Percentiles rank a stretch among this genome's conserved stretches.
Conservation (phyloP, 2,888 invertebrate species). For the Eustalomyia histrio region DNA sequence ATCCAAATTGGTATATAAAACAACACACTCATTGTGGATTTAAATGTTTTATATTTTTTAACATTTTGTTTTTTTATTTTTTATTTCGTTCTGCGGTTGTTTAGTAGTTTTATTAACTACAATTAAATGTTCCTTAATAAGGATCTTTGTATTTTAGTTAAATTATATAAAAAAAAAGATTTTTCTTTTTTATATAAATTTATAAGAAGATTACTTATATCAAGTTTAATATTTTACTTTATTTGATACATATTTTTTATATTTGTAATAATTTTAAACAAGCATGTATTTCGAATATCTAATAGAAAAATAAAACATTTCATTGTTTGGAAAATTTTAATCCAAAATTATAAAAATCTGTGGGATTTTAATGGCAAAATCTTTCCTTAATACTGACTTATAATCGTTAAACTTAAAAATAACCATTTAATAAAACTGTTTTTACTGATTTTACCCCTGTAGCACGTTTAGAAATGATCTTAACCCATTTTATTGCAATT, state of each 20-base stretch:
- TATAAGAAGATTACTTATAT: background rate
- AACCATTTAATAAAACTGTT: too few relatives aligned
- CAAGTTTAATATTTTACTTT: background rate
- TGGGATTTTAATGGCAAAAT: too few relatives aligned
- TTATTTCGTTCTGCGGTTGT: background rate
- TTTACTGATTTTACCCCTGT: too few relatives aligned
- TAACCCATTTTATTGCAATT: too few relatives aligned
- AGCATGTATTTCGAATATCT: too few relatives aligned
- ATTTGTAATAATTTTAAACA: too few relatives aligned
- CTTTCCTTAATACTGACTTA: too few relatives aligned
- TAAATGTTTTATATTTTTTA: background rate
- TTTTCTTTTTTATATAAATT: background rate
- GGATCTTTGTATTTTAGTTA: background rate
- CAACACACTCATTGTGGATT: conserved; percentile 7
- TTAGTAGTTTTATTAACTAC: background rate
- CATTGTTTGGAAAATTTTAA: too few relatives aligned
- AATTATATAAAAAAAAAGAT: background rate
- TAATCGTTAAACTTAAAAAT: too few relatives aligned
- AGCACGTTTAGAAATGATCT: too few relatives aligned
- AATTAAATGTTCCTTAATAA: conserved; percentile 3
- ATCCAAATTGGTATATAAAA: conserved; percentile 28
- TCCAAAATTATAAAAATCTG: too few relatives aligned
- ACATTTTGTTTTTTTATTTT: background rate
- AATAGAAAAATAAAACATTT: too few relatives aligned
- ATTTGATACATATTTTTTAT: background rate